These are phyloP conservation scores for Epiperipatus broadwayi DNA, from an alignment of 2,888 invertebrate species.

Conservation along the genomic window DNA sequence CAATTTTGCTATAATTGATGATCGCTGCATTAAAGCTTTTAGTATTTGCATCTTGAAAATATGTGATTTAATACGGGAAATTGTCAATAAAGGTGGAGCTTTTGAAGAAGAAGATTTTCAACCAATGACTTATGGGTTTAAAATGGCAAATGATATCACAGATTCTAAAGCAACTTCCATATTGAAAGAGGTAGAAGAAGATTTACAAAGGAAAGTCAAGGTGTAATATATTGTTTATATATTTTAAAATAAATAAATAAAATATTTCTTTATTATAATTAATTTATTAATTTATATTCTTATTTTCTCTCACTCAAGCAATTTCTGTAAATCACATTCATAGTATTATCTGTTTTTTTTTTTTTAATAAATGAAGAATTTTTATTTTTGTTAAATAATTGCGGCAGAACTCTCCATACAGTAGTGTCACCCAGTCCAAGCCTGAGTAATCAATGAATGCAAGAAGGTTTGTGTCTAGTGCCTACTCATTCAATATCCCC, in stretches of 20 bases:
- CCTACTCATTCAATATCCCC: no score
- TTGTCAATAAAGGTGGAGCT: conserved; percentile 39
- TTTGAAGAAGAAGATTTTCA: conserved; percentile 88
- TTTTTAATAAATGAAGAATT: no score
- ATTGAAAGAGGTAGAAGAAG: conserved; percentile 77
- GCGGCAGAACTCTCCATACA: no score
- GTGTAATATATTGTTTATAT: conserved; percentile 11
- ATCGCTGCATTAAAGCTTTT: conserved; percentile 63
- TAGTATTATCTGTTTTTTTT: no score
- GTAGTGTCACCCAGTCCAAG: no score
- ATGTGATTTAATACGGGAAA: conserved; percentile 68
- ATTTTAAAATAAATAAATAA: neutral
- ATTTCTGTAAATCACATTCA: no score
- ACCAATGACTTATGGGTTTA: conserved; percentile 71
- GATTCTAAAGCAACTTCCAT: conserved; percentile 59
- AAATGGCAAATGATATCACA: conserved; percentile 57
- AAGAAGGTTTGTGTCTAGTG: no score
- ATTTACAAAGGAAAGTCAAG: conserved; percentile 32
- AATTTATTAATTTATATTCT: no score
- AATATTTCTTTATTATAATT: neutral
- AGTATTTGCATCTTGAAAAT: conserved; percentile 70
- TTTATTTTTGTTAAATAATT: no score
- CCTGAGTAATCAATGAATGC: no score
- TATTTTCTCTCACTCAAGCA: no score
- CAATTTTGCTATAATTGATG: conserved; percentile 61